Base-by-base conservation (phyloP, 2,797 vertebrate genomes). In the Amblyraja radiata region DNA sequence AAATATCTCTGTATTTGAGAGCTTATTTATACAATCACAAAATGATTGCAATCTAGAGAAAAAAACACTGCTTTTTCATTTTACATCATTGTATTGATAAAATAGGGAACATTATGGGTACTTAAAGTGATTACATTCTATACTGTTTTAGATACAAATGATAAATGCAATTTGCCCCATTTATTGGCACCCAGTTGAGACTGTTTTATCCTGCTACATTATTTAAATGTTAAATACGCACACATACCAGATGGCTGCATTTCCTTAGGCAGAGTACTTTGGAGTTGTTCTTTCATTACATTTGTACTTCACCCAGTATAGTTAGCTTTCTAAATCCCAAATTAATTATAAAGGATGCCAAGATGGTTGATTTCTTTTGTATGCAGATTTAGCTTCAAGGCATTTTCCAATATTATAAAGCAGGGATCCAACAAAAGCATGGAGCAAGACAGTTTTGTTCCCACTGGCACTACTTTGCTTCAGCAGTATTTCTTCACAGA, bases 301-400 rank as follows among this genome's bases (percentile, higher is more conserved):
- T 88, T 88, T 88, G 14, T 88, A 65, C 58, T 88, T 88, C 61
- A 88, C 84, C 84, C 63, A 65, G 28, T 10, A n/a, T 65, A 88
- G 84, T 65, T 88, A 65, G 84, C 28, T 88, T 88, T 88, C 61
- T 86, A 88, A 65, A 88, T 65, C 84, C 61, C 28, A 88, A 88
- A 88, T 88, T 63, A 86, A 88, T 88, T 63, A 88, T 88, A 65
- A n/a, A 88, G 84, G 28, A 88, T 65, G 84, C 84, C 84, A 88
- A 61, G n/a, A 65, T 88, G 28, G 84, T 65, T 88, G 84, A 88
- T 65, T 88, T 88, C 61, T 86, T 88, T 32, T 65, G 25, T n/a
- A 32, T 88, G 84, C 84, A 88, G n/a, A 88, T 88, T 88, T 88
- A 28, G n/a, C 84, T 86, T 86, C 10, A 65, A 65, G 84, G 61